A percentile compares a stretch with the other conserved stretches of the same genome.
These are phyloP conservation scores for Enteromius fasciolatus DNA, from an alignment of 2,797 vertebrate genomes.

Conservation along the genomic window DNA sequence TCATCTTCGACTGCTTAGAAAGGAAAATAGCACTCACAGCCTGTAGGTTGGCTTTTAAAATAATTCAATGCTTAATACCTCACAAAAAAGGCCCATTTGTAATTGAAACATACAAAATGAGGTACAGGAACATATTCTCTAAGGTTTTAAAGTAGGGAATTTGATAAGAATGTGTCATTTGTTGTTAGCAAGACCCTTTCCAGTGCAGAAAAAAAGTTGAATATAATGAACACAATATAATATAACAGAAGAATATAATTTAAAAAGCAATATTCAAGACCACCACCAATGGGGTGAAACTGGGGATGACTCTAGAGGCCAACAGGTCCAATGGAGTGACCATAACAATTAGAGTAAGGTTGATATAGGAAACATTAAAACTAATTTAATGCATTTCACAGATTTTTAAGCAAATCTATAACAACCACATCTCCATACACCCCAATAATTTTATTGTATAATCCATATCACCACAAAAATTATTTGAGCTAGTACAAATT, in stretches of 20 bases:
- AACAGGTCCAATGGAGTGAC: neutral
- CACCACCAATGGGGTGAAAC: neutral
- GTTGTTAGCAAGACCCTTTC: constrained; percentile 2
- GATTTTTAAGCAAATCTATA: neutral
- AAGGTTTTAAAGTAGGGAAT: neutral
- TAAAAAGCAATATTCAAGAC: neutral
- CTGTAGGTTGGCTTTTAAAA: constrained; percentile 2
- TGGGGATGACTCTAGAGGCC: neutral
- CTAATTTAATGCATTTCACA: neutral
- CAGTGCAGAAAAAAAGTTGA: neutral
- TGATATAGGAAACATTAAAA: neutral
- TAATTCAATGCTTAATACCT: neutral
- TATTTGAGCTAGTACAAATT: neutral
- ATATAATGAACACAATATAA: neutral
- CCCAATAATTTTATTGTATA: neutral
- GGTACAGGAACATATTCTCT: neutral
- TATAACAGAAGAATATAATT: neutral
- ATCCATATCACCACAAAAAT: neutral
- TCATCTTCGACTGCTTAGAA: constrained; percentile 17
- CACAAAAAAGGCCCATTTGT: constrained; percentile 5
- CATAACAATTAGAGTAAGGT: neutral
- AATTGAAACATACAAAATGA: neutral
- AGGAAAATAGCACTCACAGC: neutral
- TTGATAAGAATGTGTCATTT: constrained; percentile 19
- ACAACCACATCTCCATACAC: too few species aligned